These are phyloP conservation scores for Zaprionus lachaisei DNA, from an alignment of 1,140 invertebrate genomes.

Conservation along the genomic window DNA sequence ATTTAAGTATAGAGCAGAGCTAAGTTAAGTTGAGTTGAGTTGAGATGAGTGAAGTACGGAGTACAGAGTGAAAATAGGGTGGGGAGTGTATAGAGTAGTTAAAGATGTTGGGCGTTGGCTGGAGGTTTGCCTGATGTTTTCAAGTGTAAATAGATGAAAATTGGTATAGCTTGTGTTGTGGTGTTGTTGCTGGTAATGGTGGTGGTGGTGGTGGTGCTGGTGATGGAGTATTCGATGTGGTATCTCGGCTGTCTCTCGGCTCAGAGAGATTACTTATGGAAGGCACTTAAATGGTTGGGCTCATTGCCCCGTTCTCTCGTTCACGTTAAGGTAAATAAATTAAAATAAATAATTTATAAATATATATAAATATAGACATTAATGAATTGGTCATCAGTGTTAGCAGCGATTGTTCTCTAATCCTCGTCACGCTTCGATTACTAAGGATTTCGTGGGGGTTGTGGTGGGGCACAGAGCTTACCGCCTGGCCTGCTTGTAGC, in stretches of 20 bases:
- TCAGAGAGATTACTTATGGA: conserved; percentile 58
- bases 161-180: conserved; percentile 46
- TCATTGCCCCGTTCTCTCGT: conserved; percentile 57
- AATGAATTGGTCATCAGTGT: conserved; percentile 72
- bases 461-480: conserved; percentile 47
- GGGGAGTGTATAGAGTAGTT: conserved; percentile 22
- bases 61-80: conserved; percentile 43
- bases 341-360: conserved; percentile 83
- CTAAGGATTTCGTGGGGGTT: conserved; percentile 37
- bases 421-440: conserved; percentile 54
- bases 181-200: conserved; percentile 44
- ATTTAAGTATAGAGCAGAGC: conserved; percentile 29
- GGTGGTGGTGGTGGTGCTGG: conserved; percentile 46
- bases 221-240: conserved; percentile 37
- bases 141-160: conserved; percentile 56
- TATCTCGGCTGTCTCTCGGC: conserved; percentile 42
- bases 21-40: conserved; percentile 11
- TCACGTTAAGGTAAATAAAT: conserved; percentile 82
- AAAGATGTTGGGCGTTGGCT: conserved; percentile 27
- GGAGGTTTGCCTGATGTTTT: conserved; percentile 35
- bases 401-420: conserved; percentile 70
- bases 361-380: conserved; percentile 80
- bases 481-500: conserved; percentile 82
- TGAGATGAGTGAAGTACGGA: background rate
- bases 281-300: conserved; percentile 69